Percentiles rank a stretch among this genome's conserved stretches.
These are phyloP conservation scores for Tringa solitaria DNA, from an alignment of 2,113 vertebrate genomes.

Conservation along the genomic window DNA sequence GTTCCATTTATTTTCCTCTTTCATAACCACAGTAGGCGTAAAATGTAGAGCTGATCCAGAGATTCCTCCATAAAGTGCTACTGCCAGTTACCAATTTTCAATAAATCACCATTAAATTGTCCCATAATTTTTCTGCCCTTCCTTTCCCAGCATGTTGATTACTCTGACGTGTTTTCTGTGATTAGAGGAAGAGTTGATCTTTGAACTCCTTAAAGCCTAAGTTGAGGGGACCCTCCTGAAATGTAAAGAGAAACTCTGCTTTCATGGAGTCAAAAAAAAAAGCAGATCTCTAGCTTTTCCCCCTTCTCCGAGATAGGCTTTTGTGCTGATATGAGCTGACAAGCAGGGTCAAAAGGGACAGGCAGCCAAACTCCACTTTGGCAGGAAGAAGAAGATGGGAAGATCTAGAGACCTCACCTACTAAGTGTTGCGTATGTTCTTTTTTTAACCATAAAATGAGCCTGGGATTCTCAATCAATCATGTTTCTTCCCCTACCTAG, in stretches of 20 bases:
- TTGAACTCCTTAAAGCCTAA: background rate
- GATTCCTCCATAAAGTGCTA: conserved; percentile 11
- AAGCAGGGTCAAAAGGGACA: background rate
- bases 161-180: conserved; percentile 27
- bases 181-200: conserved; percentile 28
- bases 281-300: background rate
- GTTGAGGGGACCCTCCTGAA: background rate
- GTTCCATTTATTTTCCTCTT: conserved; percentile 50
- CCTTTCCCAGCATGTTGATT: conserved; percentile 21
- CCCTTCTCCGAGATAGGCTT: background rate
- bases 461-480: background rate
- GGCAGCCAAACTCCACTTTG: background rate
- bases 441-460: background rate
- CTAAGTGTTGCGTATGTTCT: fast-evolving
- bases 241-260: background rate
- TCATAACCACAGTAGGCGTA: conserved; percentile 38
- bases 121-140: conserved; percentile 33
- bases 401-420: background rate
- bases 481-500: background rate
- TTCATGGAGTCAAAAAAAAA: background rate
- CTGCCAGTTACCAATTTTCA: conserved; percentile 50
- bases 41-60: conserved; percentile 43
- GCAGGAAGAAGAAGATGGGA: background rate
- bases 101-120: conserved; percentile 60
- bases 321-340: background rate